These are phyloP conservation scores for Amitus sp. DNA, from an alignment of 2,888 invertebrate genomes.

Conservation along the genomic window DNA sequence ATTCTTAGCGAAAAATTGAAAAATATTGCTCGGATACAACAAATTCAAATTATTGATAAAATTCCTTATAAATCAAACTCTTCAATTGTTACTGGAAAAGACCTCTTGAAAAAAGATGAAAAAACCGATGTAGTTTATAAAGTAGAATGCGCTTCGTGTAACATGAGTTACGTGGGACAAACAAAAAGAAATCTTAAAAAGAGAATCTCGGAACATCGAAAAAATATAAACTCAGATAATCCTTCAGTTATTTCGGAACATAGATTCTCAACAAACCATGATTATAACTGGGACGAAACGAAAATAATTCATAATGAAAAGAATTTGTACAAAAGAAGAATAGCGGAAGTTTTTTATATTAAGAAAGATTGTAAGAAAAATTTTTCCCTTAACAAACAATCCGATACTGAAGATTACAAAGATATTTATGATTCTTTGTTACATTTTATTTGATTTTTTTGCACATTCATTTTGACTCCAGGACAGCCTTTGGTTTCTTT, in stretches of 20 bases:
- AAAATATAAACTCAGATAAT: background rate
- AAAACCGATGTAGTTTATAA: background rate
- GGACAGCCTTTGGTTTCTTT: too few species aligned
- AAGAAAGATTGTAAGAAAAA: background rate
- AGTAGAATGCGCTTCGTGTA: background rate
- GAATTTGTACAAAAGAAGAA: background rate
- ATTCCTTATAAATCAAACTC: background rate
- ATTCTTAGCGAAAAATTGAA: background rate
- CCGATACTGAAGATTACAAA: too few species aligned
- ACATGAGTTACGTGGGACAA: background rate
- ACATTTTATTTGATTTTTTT: too few species aligned
- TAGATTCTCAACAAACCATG: background rate
- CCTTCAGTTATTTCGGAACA: background rate
- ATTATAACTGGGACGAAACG: background rate
- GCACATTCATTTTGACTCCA: too few species aligned
- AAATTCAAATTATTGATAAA: background rate
- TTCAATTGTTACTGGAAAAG: background rate
- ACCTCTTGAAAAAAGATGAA: background rate
- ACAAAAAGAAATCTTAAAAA: background rate
- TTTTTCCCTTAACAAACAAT: too few species aligned
- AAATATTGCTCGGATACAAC: background rate
- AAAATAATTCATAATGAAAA: background rate
- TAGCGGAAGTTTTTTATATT: background rate
- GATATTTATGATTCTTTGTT: too few species aligned
- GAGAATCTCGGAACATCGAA: background rate